Evolutionary conservation across 2,888 invertebrate genomes (phyloP).

Genomic region (Sisyra nigra): DNA sequence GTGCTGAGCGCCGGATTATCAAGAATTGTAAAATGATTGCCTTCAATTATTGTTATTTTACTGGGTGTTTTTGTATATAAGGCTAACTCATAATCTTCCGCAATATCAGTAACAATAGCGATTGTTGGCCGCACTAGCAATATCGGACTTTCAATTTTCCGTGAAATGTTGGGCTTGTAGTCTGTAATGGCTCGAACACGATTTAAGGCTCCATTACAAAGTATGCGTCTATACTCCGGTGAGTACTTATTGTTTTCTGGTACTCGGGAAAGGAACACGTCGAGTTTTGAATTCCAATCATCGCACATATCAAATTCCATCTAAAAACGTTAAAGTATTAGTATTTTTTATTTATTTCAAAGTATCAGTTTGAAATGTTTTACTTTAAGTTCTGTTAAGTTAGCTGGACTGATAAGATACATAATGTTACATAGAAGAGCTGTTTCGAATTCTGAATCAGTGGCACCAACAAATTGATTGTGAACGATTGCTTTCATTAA

Average conservation of each 20-base stretch:
- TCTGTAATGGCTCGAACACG: slow-evolving; percentile 35
- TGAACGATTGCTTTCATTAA: slow-evolving; percentile 36
- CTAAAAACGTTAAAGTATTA: slow-evolving; percentile 12
- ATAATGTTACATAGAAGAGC: slow-evolving; percentile 34
- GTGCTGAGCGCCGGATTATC: slow-evolving; percentile 44
- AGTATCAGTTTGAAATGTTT: neutral
- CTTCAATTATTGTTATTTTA: slow-evolving; percentile 46
- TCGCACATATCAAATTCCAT: slow-evolving; percentile 32
- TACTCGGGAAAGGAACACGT: slow-evolving; percentile 28
- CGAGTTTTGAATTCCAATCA: slow-evolving; percentile 39
- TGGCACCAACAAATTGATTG: slow-evolving; percentile 27
- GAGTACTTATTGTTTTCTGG: slow-evolving; percentile 25
- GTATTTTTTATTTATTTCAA: neutral
- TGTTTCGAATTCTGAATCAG: slow-evolving; percentile 35
- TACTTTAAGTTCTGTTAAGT: slow-evolving; percentile 25
- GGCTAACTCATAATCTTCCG: slow-evolving; percentile 49
- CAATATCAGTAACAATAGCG: slow-evolving; percentile 31
- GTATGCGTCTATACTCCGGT: slow-evolving; percentile 24
- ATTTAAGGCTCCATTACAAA: slow-evolving; percentile 30
- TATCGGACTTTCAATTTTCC: slow-evolving; percentile 34
- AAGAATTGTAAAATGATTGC: slow-evolving; percentile 53
- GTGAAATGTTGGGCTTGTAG: slow-evolving; percentile 20
- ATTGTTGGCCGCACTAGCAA: slow-evolving; percentile 47
- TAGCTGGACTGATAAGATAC: slow-evolving; percentile 29
- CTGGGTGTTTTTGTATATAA: slow-evolving; percentile 38